These are phyloP conservation scores for Drosophila nigricruria DNA, from an alignment of 2,888 invertebrate species.

Conservation along the genomic window DNA sequence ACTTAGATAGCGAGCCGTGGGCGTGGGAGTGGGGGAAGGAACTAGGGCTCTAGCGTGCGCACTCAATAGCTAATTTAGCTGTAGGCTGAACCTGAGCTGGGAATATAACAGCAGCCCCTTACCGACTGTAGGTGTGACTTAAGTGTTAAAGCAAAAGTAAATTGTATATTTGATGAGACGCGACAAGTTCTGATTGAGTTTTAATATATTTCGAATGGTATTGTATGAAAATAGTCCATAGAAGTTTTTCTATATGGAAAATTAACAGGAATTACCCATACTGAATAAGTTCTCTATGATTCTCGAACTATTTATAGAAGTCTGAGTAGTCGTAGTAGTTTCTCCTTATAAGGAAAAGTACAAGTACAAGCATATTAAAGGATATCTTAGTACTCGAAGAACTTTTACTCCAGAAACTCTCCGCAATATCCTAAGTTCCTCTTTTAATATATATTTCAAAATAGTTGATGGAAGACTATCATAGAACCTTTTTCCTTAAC, in stretches of 20 bases:
- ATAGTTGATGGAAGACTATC: not conserved
- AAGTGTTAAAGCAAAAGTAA: conserved; percentile 40
- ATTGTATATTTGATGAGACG: conserved; percentile 60
- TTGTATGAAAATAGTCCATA: not conserved
- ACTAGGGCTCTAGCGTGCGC: conserved; percentile 24
- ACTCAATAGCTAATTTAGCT: conserved; percentile 51
- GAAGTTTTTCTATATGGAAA: not conserved
- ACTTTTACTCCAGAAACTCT: not conserved
- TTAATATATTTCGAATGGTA: conserved; percentile 7
- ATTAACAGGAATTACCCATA: not conserved
- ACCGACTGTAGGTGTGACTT: conserved; percentile 49
- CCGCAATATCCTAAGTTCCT: not conserved
- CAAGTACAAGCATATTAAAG: not conserved
- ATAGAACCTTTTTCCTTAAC: too few species aligned
- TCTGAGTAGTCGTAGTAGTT: not conserved
- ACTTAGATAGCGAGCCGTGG: not conserved
- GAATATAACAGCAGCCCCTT: conserved; percentile 6
- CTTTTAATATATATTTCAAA: not conserved
- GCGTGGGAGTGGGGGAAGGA: too few species aligned
- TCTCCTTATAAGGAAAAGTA: too few species aligned
- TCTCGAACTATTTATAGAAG: not conserved
- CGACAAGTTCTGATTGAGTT: conserved; percentile 39
- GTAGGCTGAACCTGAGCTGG: conserved; percentile 49
- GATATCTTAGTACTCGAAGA: not conserved
- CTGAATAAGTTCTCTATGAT: not conserved